Evolutionary conservation across 2,113 vertebrate species (phyloP).

Genomic region (Burhinus oedicnemus): DNA sequence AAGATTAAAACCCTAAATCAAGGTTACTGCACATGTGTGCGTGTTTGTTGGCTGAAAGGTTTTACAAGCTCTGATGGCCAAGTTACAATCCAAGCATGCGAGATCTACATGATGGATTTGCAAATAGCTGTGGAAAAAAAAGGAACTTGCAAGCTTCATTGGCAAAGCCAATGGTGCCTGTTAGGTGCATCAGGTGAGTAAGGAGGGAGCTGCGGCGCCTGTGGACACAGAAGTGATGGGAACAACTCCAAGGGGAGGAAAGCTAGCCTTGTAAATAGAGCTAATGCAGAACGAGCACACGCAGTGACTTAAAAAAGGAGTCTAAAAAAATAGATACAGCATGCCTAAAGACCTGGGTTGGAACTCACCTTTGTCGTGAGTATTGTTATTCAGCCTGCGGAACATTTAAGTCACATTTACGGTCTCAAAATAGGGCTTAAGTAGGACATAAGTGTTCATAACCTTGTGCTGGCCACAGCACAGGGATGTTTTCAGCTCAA

Average conservation of each 20-base stretch:
- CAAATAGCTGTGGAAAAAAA: background rate
- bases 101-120: background rate
- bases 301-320: background rate
- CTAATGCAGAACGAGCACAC: accelerated
- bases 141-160: background rate
- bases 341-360: background rate
- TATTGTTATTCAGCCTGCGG: background rate
- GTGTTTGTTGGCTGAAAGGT: background rate
- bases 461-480: background rate
- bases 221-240: background rate
- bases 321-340: accelerated
- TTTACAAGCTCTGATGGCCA: background rate
- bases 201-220: background rate
- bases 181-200: background rate
- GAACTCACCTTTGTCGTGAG: background rate
- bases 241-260: background rate
- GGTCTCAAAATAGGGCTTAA: background rate
- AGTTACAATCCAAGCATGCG: background rate
- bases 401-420: background rate
- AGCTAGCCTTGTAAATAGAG: background rate
- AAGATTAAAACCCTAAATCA: background rate
- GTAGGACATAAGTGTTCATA: background rate
- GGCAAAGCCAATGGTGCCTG: background rate
- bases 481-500: background rate
- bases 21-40: background rate